phyloP scores from a whole-genome alignment of 2,797 vertebrate species.

The Columba guinea region DNA sequence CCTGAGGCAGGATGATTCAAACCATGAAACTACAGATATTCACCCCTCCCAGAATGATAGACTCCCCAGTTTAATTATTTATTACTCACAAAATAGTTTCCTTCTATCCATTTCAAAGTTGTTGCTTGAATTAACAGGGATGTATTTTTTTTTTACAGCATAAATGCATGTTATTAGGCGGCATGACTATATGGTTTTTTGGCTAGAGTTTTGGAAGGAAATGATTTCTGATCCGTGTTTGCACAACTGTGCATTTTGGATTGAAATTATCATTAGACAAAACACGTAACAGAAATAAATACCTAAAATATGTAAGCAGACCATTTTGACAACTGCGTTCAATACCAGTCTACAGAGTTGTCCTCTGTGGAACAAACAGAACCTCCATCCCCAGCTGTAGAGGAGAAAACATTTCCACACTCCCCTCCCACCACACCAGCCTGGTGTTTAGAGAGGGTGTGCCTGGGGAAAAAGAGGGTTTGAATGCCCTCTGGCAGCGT shows the following conservation, averaged over 20 bases:
- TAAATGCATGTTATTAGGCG: background rate
- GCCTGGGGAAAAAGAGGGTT: background rate
- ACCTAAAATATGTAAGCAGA: background rate
- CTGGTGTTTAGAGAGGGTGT: background rate
- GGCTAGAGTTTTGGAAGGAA: background rate
- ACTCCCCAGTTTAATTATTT: background rate
- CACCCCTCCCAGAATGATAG: background rate
- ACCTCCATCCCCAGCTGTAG: background rate
- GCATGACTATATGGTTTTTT: background rate
- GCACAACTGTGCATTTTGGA: background rate
- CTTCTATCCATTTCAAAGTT: background rate
- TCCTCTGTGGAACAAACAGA: background rate
- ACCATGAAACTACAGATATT: background rate
- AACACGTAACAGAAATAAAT: background rate
- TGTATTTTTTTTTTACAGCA: conserved; percentile 8
- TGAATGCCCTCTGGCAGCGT: background rate
- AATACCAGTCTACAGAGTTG: background rate
- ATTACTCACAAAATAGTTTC: conserved; percentile 10
- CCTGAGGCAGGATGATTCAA: background rate
- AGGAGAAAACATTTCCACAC: background rate
- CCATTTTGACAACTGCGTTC: background rate
- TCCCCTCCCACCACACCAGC: background rate
- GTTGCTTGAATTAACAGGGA: background rate
- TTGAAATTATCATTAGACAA: background rate
- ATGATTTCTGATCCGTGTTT: background rate